These are phyloP conservation scores for Parus major DNA, from an alignment of 2,113 vertebrate species.

Conservation along the genomic window DNA sequence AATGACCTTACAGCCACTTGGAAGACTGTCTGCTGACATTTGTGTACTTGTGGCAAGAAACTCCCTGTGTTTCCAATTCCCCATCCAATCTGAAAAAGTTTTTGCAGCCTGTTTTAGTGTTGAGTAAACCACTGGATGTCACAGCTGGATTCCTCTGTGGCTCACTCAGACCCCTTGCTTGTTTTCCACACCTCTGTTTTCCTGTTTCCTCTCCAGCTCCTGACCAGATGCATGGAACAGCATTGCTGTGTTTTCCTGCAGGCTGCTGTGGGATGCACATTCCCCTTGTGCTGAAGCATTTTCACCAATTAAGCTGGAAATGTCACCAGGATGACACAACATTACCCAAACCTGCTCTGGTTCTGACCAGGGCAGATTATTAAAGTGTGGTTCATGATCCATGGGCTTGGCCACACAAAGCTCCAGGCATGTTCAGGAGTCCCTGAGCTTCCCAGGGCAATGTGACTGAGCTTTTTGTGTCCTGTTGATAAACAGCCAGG, in stretches of 20 bases:
- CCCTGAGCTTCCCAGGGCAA: background rate
- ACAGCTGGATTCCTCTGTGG: background rate
- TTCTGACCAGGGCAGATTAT: background rate
- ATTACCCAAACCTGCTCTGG: background rate
- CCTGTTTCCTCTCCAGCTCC: background rate
- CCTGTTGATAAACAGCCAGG: background rate
- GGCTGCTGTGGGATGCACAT: background rate
- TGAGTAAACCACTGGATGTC: background rate
- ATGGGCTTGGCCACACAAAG: background rate
- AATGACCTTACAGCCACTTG: conserved; percentile 26
- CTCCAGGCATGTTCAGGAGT: background rate
- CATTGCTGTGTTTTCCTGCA: background rate
- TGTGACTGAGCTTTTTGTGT: conserved; percentile 2
- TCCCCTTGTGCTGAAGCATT: background rate
- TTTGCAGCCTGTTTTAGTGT: background rate
- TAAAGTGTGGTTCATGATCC: background rate
- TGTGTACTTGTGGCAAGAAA: background rate
- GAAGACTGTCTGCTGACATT: conserved; percentile 35
- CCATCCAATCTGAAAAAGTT: background rate
- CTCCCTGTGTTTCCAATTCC: background rate
- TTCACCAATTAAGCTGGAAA: background rate
- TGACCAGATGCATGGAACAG: background rate
- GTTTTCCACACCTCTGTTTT: background rate
- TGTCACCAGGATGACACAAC: background rate
- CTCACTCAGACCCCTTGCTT: background rate